A percentile compares a stretch with the other conserved stretches of the same genome.
phyloP scores from a whole-genome alignment of 1,140 invertebrate genomes.

The Oppia nitens region DNA sequence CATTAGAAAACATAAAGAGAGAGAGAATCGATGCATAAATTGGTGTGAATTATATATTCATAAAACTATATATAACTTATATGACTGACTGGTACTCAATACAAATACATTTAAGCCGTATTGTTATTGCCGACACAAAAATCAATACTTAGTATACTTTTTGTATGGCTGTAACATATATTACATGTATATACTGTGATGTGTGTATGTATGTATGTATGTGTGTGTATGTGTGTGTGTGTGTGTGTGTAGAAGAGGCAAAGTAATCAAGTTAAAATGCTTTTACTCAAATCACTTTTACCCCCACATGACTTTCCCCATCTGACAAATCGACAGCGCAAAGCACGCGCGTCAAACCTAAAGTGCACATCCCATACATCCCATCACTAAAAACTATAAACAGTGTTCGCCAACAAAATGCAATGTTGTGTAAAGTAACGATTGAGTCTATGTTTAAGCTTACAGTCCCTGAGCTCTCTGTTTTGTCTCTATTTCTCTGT shows the following conservation, averaged over 20 bases:
- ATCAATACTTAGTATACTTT: neutral
- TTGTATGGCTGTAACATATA: too few species aligned
- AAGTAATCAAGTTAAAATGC: slow-evolving; percentile 20
- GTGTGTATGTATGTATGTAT: too few species aligned
- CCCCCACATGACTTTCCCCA: slow-evolving; percentile 1
- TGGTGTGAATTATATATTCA: neutral
- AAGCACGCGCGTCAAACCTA: neutral
- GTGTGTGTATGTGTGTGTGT: neutral
- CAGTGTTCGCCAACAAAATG: too few species aligned
- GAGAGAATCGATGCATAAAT: too few species aligned
- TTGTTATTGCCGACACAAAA: neutral
- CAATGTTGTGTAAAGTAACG: too few species aligned
- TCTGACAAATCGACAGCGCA: neutral
- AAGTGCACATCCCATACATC: neutral
- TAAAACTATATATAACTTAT: neutral
- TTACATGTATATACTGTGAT: too few species aligned
- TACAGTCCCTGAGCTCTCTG: too few species aligned
- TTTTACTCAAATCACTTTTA: slow-evolving; percentile 20
- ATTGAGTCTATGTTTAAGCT: too few species aligned
- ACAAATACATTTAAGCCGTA: neutral
- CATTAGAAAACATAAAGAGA: too few species aligned
- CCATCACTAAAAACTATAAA: too few species aligned
- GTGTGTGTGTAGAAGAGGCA: neutral
- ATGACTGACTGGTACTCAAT: neutral
- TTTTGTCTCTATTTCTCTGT: too few species aligned